Percentiles rank a stretch among this genome's conserved stretches.
Evolutionary conservation across 2,797 vertebrate genomes (phyloP).

Genomic region (Danio tinwini): DNA sequence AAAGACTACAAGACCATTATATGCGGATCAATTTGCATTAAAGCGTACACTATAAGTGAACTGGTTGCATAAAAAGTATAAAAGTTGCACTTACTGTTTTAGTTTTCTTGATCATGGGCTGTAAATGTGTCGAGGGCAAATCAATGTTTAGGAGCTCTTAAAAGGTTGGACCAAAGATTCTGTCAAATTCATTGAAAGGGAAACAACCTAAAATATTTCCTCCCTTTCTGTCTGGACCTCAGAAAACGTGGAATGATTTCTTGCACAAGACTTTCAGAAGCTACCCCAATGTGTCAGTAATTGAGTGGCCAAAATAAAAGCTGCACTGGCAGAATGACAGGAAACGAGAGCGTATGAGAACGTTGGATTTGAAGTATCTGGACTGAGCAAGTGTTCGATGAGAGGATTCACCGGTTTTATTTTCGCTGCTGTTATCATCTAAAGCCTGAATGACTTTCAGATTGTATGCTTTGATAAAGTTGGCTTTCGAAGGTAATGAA

Average conservation of each 20-base stretch:
- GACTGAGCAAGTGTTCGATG: slow-evolving; percentile 3
- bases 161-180: slow-evolving; percentile 78
- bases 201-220: slow-evolving; percentile 24
- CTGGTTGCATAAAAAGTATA: background rate
- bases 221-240: slow-evolving; percentile 34
- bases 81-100: slow-evolving; percentile 73
- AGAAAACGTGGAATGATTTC: slow-evolving; percentile 4
- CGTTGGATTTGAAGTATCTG: background rate
- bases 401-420: slow-evolving; percentile 3
- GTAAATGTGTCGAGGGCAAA: slow-evolving; percentile 17
- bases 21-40: background rate
- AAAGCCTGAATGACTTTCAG: background rate
- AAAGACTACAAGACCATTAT: background rate
- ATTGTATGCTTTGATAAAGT: slow-evolving; percentile 20
- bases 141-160: slow-evolving; percentile 61
- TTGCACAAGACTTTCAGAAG: slow-evolving; percentile 33
- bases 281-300: background rate
- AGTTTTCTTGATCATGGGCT: slow-evolving; percentile 32
- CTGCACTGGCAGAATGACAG: background rate
- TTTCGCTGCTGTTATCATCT: slow-evolving; percentile 1
- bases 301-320: slow-evolving; percentile 24
- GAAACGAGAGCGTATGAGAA: background rate
- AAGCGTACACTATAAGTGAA: background rate
- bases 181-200: slow-evolving; percentile 31
- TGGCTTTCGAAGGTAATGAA: background rate